Evolutionary conservation across 2,888 invertebrate genomes (phyloP).

Genomic region (Seira musarum): DNA sequence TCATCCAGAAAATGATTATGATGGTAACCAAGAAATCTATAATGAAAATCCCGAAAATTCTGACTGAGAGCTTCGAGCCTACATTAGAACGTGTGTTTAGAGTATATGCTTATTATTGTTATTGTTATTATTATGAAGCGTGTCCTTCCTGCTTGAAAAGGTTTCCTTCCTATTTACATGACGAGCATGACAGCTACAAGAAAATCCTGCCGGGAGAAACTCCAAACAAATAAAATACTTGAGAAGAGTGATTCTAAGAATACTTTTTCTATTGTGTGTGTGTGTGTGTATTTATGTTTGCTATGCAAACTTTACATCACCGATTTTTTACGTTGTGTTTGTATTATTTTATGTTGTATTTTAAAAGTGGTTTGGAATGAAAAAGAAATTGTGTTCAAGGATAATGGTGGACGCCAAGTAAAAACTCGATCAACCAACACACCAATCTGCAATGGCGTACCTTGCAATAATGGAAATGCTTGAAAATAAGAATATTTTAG

Average conservation of each 20-base stretch:
- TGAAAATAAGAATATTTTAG: constrained; percentile 43
- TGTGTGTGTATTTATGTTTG: too few relatives aligned
- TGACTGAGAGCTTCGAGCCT: not conserved
- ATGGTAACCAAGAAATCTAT: not conserved
- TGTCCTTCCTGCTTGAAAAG: constrained; percentile 47
- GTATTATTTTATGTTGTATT: too few relatives aligned
- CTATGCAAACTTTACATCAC: too few relatives aligned
- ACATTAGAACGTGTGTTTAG: not conserved
- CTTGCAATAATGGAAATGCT: not conserved
- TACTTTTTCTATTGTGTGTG: constrained; percentile 2
- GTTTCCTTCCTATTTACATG: constrained; percentile 56
- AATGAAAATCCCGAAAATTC: not conserved
- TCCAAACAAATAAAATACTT: not conserved
- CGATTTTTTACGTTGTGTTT: too few relatives aligned
- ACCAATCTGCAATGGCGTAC: too few relatives aligned
- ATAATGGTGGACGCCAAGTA: too few relatives aligned
- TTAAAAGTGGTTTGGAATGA: too few relatives aligned
- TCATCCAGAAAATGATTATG: constrained; percentile 20
- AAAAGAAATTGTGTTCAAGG: too few relatives aligned
- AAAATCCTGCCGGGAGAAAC: constrained; percentile 9
- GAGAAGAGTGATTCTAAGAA: too few relatives aligned
- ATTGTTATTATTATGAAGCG: constrained; percentile 55
- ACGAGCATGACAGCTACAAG: constrained; percentile 49
- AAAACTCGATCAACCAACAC: too few relatives aligned
- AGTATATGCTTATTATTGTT: constrained; percentile 44